Base-by-base conservation (phyloP, 2,888 invertebrate species). In the Abscondita cerata region DNA sequence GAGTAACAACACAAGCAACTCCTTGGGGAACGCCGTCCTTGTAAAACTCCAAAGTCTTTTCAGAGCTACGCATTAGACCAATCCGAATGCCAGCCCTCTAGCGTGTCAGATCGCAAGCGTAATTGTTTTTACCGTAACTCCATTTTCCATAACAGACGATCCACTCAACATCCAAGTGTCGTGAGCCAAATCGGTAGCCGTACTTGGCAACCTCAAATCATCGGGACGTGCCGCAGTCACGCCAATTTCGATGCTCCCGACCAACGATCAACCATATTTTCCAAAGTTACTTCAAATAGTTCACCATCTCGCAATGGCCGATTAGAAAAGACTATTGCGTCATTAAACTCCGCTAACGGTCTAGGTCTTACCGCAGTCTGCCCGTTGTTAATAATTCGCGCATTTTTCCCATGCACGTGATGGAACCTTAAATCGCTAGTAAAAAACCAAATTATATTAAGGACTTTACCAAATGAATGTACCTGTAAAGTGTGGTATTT, bases 111-210 rank as follows among this genome's bases (percentile, higher is more conserved):
- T 97, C 95, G 52, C 94, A 88, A 0, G 88, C 84, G 74, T 96
- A 96, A 68, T 93, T 92, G 75, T 92, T 92, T 91, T 87, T 48
- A 95, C 86, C 12, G 93, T 93, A 36, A 89, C 86, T 2, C 96
- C 94, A 77, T 96, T 94, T 76, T 93, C 91, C 90, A 96, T 95
- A 69, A 96, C 89, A 53, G 94, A 91, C 0, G 93, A 91, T 0
- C 96, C 96, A 73, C 95, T 95, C 8, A 96, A 82, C 85, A 96
- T 95, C 86, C 95, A 95, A 0, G 95, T 96, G 74, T 95, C 95
- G 76, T 92, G 90, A 76, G 90, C 91, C 53, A 96, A 87, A 76
- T 96, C 96, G 0, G 95, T 96, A 75, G 96, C 95, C 2, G 96
- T 96, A 41, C 91, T 91, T 0, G 95, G 91, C 68, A 92, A 84